These are phyloP conservation scores for Trichosurus vulpecula DNA, from an alignment of 2,797 vertebrate species.

Conservation along the genomic window DNA sequence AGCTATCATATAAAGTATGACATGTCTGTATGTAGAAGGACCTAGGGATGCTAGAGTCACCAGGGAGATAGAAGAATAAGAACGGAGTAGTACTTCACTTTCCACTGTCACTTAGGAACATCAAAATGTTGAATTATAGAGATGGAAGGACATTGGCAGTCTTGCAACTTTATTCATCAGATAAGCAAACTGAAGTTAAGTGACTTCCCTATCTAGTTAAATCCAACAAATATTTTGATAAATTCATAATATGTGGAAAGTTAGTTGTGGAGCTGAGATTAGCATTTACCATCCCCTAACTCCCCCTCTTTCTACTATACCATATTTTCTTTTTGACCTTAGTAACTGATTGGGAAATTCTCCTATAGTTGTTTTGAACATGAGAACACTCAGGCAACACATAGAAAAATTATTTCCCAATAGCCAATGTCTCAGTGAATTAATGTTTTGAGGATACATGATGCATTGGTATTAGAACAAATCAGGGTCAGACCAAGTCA, in stretches of 20 bases:
- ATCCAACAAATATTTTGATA: background rate
- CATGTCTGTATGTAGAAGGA: background rate
- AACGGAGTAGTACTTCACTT: background rate
- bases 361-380: background rate
- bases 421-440: background rate
- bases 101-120: background rate
- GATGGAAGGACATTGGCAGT: background rate
- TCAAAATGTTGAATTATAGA: background rate
- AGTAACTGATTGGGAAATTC: background rate
- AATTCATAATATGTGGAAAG: background rate
- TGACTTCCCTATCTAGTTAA: background rate
- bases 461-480: background rate
- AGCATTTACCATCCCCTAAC: background rate
- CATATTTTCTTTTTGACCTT: background rate
- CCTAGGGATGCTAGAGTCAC: background rate
- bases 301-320: background rate
- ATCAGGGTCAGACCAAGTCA: background rate
- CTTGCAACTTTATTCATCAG: background rate
- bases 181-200: background rate
- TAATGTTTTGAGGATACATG: background rate
- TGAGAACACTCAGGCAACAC: background rate
- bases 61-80: background rate
- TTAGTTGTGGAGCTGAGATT: background rate
- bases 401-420: background rate
- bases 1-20: background rate